Evolutionary conservation across 2,113 vertebrate species (phyloP).

Genomic region (Fregata magnificens): DNA sequence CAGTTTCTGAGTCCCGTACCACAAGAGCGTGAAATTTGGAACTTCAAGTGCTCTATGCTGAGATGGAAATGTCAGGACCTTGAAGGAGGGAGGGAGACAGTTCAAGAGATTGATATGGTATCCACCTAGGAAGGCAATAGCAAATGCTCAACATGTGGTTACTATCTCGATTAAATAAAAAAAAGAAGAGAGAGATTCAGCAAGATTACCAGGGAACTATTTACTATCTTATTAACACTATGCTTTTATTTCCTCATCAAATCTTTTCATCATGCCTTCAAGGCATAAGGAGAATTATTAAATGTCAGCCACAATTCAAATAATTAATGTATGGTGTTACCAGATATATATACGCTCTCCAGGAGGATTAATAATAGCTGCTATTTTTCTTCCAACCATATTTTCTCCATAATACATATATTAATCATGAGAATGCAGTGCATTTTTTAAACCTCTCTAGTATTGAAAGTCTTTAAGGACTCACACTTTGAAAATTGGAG

Average conservation of each 20-base stretch:
- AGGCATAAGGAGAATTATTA: conserved; percentile 67
- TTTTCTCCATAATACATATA: conserved; percentile 45
- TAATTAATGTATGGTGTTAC: conserved; percentile 71
- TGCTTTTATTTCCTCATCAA: conserved; percentile 65
- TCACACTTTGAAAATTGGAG: neutral
- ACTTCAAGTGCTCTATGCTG: neutral
- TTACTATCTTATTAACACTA: conserved; percentile 58
- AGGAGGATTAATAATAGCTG: conserved; percentile 65
- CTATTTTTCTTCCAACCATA: conserved; percentile 51
- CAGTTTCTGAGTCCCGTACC: neutral
- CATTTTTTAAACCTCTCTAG: conserved; percentile 49
- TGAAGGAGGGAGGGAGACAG: neutral
- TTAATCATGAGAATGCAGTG: conserved; percentile 41
- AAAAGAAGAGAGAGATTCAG: neutral
- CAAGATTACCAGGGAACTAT: conserved; percentile 29
- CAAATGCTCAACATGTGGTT: neutral
- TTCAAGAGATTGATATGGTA: neutral
- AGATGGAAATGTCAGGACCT: neutral
- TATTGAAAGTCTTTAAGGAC: conserved; percentile 26
- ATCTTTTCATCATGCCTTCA: conserved; percentile 58
- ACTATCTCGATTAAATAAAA: conserved; percentile 23
- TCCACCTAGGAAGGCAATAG: neutral
- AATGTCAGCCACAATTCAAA: conserved; percentile 70
- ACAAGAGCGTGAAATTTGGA: fast-evolving
- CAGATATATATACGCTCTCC: conserved; percentile 49